These are phyloP conservation scores for Rhineura floridana DNA, from an alignment of 2,113 vertebrate genomes.

Conservation along the genomic window DNA sequence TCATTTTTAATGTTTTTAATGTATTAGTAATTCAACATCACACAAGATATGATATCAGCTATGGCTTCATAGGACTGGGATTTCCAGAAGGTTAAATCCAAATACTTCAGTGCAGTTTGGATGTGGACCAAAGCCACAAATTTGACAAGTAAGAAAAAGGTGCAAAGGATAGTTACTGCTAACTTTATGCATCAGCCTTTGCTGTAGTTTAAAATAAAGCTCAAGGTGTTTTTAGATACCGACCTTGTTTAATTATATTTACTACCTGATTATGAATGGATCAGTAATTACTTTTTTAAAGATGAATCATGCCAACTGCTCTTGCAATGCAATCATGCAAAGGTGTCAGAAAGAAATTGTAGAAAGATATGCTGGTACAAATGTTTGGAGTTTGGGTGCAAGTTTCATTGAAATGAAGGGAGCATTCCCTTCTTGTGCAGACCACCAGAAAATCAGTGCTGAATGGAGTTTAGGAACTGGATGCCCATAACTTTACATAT, in stretches of 20 bases:
- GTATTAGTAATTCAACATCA: neutral
- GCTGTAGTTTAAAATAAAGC: neutral
- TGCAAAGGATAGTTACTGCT: neutral
- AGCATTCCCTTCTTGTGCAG: neutral
- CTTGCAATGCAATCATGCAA: neutral
- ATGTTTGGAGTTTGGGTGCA: neutral
- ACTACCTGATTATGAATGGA: neutral
- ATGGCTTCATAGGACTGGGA: neutral
- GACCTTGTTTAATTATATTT: neutral
- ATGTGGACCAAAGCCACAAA: neutral
- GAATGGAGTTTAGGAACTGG: neutral
- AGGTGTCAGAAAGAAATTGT: neutral
- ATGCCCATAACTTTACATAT: slow-evolving; percentile 56
- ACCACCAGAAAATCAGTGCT: neutral
- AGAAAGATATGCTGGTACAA: neutral
- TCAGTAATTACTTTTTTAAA: neutral
- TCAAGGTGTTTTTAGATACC: neutral
- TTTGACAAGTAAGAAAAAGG: neutral
- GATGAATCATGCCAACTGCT: neutral
- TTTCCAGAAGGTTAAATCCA: neutral
- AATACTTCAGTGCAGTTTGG: neutral
- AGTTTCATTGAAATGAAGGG: neutral
- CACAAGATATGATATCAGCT: neutral
- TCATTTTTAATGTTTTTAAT: neutral
- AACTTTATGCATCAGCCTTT: neutral